Conservation (phyloP, 2,888 invertebrate species). For the Apoda limacodes region DNA sequence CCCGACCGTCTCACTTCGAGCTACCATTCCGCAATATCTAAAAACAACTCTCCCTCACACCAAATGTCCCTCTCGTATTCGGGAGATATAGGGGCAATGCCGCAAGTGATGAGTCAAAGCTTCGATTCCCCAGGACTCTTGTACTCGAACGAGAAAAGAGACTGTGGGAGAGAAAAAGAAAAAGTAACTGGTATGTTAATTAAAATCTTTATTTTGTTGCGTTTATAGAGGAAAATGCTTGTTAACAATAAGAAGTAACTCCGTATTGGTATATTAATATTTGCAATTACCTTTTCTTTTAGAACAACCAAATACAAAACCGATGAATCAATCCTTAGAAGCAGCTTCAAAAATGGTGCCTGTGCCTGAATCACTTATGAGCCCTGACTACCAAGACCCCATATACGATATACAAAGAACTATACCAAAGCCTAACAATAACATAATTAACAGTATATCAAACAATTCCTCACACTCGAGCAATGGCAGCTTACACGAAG, state of each 20-base stretch:
- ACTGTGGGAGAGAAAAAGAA: constrained; percentile 23
- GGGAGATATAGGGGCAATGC: constrained; percentile 32
- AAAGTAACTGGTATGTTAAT: constrained; percentile 23
- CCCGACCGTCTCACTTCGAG: constrained; percentile 81
- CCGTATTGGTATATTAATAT: too few species aligned
- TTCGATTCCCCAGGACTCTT: constrained; percentile 44
- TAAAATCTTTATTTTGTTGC: not conserved
- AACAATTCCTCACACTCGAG: constrained; percentile 45
- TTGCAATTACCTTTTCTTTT: too few species aligned
- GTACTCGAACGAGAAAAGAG: constrained; percentile 27
- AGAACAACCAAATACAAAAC: constrained; percentile 28
- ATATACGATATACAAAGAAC: constrained; percentile 56
- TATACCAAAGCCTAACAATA: constrained; percentile 36
- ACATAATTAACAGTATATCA: constrained; percentile 29
- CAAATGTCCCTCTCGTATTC: constrained; percentile 42
- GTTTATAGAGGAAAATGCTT: too few species aligned
- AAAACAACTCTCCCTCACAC: constrained; percentile 39
- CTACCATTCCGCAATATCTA: constrained; percentile 67
- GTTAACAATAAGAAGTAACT: too few species aligned
- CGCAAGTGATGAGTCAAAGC: constrained; percentile 41
- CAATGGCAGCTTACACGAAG: constrained; percentile 47
- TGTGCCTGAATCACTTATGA: constrained; percentile 88
- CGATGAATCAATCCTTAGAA: constrained; percentile 72
- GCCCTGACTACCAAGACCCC: constrained; percentile 78
- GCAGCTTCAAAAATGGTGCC: constrained; percentile 90